A percentile compares a stretch with the other conserved stretches of the same genome.
Evolutionary conservation across 2,888 invertebrate species (phyloP).

Genomic region (Subacronicta megacephala): DNA sequence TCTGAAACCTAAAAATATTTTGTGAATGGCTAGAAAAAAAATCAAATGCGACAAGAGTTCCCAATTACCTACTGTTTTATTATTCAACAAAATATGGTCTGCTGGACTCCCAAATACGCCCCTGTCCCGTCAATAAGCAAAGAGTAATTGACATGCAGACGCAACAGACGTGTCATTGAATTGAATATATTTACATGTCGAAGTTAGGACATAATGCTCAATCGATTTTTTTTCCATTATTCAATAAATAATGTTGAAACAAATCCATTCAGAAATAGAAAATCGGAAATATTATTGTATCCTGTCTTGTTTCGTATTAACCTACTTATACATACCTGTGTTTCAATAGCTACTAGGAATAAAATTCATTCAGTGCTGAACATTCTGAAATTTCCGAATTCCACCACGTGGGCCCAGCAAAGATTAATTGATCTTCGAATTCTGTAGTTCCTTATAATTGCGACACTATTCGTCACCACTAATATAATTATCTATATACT

Average conservation of each 20-base stretch:
- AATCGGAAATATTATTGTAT: neutral
- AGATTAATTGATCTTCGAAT: no score
- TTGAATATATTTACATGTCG: constrained; percentile 10
- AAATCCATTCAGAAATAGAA: constrained; percentile 15
- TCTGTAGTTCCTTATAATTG: no score
- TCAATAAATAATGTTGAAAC: constrained; percentile 4
- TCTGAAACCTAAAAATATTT: no score
- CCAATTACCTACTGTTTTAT: no score
- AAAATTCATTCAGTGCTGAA: no score
- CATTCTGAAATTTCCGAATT: no score
- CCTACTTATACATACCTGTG: neutral
- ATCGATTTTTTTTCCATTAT: constrained; percentile 15
- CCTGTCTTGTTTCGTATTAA: neutral
- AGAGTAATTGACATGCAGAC: constrained; percentile 33
- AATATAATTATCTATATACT: no score
- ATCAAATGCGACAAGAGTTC: no score
- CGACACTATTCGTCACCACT: no score
- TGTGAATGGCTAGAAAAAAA: no score
- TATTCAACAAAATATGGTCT: no score
- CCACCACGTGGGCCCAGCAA: no score
- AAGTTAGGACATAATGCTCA: constrained; percentile 3
- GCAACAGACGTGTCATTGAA: constrained; percentile 20
- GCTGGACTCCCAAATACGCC: neutral
- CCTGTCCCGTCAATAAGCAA: constrained; percentile 21
- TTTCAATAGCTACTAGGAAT: neutral